A percentile compares a stretch with the other conserved stretches of the same genome.
Conservation (phyloP, 2,797 vertebrate genomes). For the Eutrigla gurnardus region DNA sequence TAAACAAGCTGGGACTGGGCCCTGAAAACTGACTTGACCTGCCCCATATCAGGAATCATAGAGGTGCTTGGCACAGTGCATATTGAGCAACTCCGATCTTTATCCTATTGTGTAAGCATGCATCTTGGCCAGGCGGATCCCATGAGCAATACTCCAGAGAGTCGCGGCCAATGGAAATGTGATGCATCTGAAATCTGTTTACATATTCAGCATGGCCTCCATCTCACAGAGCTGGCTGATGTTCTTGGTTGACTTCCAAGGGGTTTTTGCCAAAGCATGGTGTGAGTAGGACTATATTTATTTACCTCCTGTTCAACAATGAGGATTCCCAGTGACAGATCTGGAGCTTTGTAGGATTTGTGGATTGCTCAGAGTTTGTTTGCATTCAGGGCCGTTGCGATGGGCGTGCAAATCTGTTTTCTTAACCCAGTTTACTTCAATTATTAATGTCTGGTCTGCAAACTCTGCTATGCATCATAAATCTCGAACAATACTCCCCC, state of each 20-base stretch:
- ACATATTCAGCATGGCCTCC: slow-evolving; percentile 14
- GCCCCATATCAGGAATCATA: slow-evolving; percentile 58
- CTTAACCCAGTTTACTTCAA: neutral
- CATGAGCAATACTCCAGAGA: slow-evolving; percentile 38
- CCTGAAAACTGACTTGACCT: slow-evolving; percentile 43
- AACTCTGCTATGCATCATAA: neutral
- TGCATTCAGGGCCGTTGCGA: neutral
- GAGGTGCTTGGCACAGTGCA: slow-evolving; percentile 56
- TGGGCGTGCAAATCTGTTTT: neutral
- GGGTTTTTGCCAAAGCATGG: slow-evolving; percentile 35
- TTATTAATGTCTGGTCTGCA: neutral
- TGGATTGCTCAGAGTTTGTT: slow-evolving; percentile 14
- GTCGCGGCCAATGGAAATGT: slow-evolving; percentile 51
- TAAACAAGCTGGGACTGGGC: slow-evolving; percentile 65
- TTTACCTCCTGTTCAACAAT: slow-evolving; percentile 29
- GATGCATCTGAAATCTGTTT: slow-evolving; percentile 40
- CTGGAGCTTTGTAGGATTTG: slow-evolving; percentile 33
- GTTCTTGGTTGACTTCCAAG: slow-evolving; percentile 30
- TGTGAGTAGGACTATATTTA: slow-evolving; percentile 34
- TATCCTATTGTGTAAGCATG: slow-evolving; percentile 56
- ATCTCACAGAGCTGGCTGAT: slow-evolving; percentile 47
- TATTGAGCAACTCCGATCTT: slow-evolving; percentile 68
- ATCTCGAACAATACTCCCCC: neutral
- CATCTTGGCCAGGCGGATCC: slow-evolving; percentile 42
- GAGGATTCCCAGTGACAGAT: slow-evolving; percentile 34